Base-by-base conservation (phyloP, 2,888 invertebrate genomes). In the Congeria kusceri region DNA sequence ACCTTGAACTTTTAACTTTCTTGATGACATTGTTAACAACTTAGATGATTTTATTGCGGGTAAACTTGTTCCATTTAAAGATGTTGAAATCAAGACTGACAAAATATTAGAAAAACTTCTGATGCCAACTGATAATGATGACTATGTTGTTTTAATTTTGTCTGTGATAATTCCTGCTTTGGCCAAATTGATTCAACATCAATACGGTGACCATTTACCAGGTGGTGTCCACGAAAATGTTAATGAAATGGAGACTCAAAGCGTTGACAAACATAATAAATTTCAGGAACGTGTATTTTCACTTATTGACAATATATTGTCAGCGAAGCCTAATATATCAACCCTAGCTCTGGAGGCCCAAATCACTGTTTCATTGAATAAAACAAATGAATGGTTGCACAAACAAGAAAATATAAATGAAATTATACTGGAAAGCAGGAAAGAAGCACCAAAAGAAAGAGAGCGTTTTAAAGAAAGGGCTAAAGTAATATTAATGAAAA, bases 231-330 rank as follows among this genome's bases (percentile, higher is more conserved):
- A 62, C n/a, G 39, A 53, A 32, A 7, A 13, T 9, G 18, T 70
- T 11, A 39, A 63, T 32, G n/a, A 3, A 18, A 13, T 4, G 7
- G 56, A 70, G 18, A 62, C 70, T 7, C 15, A 13, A 27, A 70
- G 70, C 58, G 65, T 47, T 27, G 65, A 72, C 28, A 72, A 72
- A 32, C 65, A 72, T 44, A 72, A 72, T 29, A 65, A 65, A 39
- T 65, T 46, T 47, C 72, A 65, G 18, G 72, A 65, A 53, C n/a
- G 72, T 39, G 65, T 65, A 18, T 65, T 72, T 28, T 39, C 72
- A 1, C 58, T 47, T 47, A 32, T 65, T 1, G 72, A 72, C 18
- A 23, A 72, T 59, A 28, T 72, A 9, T 47, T 59, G 23, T 11
- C 66, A 13, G 23, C 57, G 18, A 71, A 64, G 39, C 71, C 71